phyloP scores from a whole-genome alignment of 2,888 invertebrate genomes.

The Drepana falcataria region DNA sequence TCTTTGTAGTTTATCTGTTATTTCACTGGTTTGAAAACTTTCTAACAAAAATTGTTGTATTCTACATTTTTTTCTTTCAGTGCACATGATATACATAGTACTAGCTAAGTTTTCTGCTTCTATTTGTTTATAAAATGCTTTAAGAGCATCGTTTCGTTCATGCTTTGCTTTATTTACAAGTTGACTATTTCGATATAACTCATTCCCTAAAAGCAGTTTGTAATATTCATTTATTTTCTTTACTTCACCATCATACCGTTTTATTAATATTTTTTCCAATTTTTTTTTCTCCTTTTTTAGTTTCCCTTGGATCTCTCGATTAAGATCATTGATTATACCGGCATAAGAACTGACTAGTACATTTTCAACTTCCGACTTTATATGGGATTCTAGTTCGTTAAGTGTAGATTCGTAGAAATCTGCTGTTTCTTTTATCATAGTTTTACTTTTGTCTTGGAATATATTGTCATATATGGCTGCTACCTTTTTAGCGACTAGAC shows the following conservation, averaged over 20 bases:
- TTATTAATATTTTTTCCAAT: conserved; percentile 38
- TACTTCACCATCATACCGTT: conserved; percentile 42
- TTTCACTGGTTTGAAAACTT: conserved; percentile 44
- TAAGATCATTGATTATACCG: conserved; percentile 45
- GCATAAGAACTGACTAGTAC: conserved; percentile 40
- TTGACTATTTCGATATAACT: conserved; percentile 37
- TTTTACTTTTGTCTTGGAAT: conserved; percentile 46
- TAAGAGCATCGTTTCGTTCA: conserved; percentile 57
- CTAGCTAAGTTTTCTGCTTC: conserved; percentile 55
- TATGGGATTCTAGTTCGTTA: conserved; percentile 52
- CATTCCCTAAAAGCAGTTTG: conserved; percentile 49
- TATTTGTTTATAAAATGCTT: conserved; percentile 50
- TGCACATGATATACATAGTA: conserved; percentile 65
- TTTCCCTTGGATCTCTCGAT: conserved; percentile 49
- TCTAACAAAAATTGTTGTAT: conserved; percentile 55
- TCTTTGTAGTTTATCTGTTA: conserved; percentile 42
- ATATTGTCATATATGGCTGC: conserved; percentile 42
- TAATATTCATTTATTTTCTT: conserved; percentile 57
- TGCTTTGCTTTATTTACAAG: conserved; percentile 41
- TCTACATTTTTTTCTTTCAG: conserved; percentile 65
- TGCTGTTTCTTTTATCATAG: conserved; percentile 48
- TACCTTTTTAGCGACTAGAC: conserved; percentile 40
- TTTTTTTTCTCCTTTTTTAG: conserved; percentile 40
- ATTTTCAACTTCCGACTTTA: conserved; percentile 44
- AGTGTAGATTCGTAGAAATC: conserved; percentile 54